Evolutionary conservation across 37 sponge, comb jelly and placozoan genomes (phyloP), one percentile per base, ranked within the genome.

Genomic region (Crambe crambe): DNA sequence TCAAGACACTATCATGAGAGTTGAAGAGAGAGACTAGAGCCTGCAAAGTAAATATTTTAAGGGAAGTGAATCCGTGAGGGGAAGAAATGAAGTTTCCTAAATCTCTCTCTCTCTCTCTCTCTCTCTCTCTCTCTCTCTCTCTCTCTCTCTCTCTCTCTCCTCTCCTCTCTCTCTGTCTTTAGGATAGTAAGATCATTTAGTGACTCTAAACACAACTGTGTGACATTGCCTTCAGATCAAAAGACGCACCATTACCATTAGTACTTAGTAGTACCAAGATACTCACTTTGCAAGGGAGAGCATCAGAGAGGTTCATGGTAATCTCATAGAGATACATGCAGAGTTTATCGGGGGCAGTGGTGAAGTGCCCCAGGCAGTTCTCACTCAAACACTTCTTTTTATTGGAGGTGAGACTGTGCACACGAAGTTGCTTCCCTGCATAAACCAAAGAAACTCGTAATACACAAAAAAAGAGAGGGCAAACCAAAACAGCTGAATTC

Each of bases 371-470:
- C 0, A 70, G 70, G 39, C 84, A 84, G 36, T 67, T 84, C 41
- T 76, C 84, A 23, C 26, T 42, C 31, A 84, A 77, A 27, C 17
- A 22, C 77, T 84, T 84, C 61, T 84, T 84, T 43, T 70, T 76
- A 5, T 54, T 36, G 9, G 43, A 6, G 0, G 84, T 70, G 27
- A 84, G 22, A 60, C 84, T 84, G 67, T 41, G 68, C 35, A 84
- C 84, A 47, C 38, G 51, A 15, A 84, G 61, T 12, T 84, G 76
- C 61, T 84, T 84, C 6, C 69, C 84, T 82, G 73, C n/a, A n/a
- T n/a, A n/a, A n/a, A n/a, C n/a, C n/a, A n/a, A n/a, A n/a, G n/a
- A n/a, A n/a, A n/a, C n/a, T n/a, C n/a, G 60, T 35, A 66, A n/a
- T n/a, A n/a, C n/a, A n/a, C n/a, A n/a, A n/a, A n/a, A n/a, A n/a